A percentile compares a stretch with the other conserved stretches of the same genome.
Conservation (phyloP, 2,113 vertebrate genomes). For the Zapus hudsonius region DNA sequence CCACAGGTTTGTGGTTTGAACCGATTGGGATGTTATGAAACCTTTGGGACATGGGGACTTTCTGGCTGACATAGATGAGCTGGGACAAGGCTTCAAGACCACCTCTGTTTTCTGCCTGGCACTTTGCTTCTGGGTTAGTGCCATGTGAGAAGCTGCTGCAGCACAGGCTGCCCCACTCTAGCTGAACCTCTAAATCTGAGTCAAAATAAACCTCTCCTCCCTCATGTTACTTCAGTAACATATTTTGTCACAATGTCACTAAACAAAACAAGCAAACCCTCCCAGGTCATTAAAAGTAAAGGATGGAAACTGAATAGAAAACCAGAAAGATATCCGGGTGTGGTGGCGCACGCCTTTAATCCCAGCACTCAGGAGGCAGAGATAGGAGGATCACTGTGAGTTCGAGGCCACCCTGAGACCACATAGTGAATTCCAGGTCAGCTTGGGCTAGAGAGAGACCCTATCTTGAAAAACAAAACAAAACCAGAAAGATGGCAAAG, state of each 20-base stretch:
- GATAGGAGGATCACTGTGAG: no score
- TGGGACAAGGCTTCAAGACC: no score
- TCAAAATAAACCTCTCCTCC: neutral
- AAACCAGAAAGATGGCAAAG: neutral
- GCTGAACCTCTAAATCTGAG: neutral
- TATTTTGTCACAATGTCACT: no score
- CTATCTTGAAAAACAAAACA: no score
- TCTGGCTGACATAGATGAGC: neutral
- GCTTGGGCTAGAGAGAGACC: no score
- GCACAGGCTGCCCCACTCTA: neutral
- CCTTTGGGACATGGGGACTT: neutral
- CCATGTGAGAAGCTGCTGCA: neutral
- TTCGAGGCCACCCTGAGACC: no score
- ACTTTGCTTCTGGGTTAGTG: neutral
- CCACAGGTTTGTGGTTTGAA: no score
- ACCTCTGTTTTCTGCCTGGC: neutral
- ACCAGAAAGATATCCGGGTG: neutral
- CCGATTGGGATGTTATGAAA: neutral
- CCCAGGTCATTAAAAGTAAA: neutral
- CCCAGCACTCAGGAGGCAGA: no score
- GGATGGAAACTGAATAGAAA: neutral
- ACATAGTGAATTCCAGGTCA: no score
- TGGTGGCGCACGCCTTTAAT: no score
- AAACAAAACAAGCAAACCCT: no score
- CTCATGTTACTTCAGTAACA: no score